A percentile compares a stretch with the other conserved stretches of the same genome.
Evolutionary conservation across 2,888 invertebrate species (phyloP).

Genomic region (Odontomyia ornata): DNA sequence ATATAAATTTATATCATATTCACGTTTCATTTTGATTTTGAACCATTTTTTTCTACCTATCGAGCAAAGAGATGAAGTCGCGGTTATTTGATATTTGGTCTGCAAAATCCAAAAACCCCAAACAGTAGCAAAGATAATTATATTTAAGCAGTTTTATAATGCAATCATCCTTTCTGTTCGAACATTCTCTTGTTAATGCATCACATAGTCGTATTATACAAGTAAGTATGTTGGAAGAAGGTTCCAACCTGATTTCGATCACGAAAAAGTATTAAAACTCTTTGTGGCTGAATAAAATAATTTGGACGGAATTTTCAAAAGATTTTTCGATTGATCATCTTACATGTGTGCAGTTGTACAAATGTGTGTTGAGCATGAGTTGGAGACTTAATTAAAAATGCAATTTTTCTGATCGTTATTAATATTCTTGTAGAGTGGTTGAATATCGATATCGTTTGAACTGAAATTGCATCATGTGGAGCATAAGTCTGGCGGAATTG

Average conservation of each 20-base stretch:
- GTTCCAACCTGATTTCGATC: neutral
- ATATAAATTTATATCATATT: slow-evolving; percentile 44
- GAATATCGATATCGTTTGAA: slow-evolving; percentile 52
- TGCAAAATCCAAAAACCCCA: neutral
- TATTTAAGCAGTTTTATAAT: slow-evolving; percentile 7
- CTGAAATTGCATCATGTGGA: slow-evolving; percentile 44
- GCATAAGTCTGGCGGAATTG: neutral
- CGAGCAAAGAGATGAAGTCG: neutral
- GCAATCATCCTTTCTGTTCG: slow-evolving; percentile 8
- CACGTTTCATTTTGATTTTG: slow-evolving; percentile 36
- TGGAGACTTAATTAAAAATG: slow-evolving; percentile 52
- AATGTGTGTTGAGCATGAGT: neutral
- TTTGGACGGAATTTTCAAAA: slow-evolving; percentile 43
- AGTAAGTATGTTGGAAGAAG: too few relatives aligned
- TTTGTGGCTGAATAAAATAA: slow-evolving; percentile 24
- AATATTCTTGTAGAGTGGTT: slow-evolving; percentile 51
- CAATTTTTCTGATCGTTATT: slow-evolving; percentile 51
- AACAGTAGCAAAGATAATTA: slow-evolving; percentile 26
- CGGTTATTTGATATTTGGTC: neutral
- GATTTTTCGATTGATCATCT: slow-evolving; percentile 33
- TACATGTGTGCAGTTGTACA: neutral
- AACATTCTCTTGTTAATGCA: neutral
- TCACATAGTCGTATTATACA: too few relatives aligned
- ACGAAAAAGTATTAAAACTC: neutral
- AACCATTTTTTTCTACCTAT: neutral